Evolutionary conservation across 1,140 invertebrate species (phyloP).

Genomic region (Teleogryllus occipitalis): DNA sequence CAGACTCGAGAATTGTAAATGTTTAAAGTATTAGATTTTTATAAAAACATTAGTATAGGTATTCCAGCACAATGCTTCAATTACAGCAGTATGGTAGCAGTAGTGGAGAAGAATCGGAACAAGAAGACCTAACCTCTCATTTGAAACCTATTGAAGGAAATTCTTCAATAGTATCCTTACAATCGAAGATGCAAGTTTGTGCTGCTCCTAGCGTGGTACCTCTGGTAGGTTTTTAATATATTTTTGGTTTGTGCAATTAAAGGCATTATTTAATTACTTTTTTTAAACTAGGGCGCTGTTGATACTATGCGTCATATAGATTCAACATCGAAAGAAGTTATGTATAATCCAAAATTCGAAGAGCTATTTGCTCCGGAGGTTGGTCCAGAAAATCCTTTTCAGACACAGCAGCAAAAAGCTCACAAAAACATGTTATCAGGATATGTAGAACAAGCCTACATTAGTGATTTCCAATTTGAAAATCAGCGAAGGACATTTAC

Average conservation of each 20-base stretch:
- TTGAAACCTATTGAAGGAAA: slow-evolving; percentile 41
- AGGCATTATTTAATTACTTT: slow-evolving; percentile 9
- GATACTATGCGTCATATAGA: slow-evolving; percentile 55
- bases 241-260: neutral
- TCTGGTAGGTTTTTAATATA: slow-evolving; percentile 44
- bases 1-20: too few species aligned
- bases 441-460: slow-evolving; percentile 88
- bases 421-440: slow-evolving; percentile 88
- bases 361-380: slow-evolving; percentile 87
- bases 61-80: slow-evolving; percentile 42
- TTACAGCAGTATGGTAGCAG: slow-evolving; percentile 56
- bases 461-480: slow-evolving; percentile 98
- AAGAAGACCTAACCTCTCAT: slow-evolving; percentile 41
- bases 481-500: slow-evolving; percentile 92
- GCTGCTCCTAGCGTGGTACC: slow-evolving; percentile 71
- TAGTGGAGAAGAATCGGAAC: slow-evolving; percentile 46
- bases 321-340: slow-evolving; percentile 68
- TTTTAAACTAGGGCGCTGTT: slow-evolving; percentile 40
- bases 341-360: slow-evolving; percentile 90
- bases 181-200: slow-evolving; percentile 53
- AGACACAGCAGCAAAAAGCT: slow-evolving; percentile 79
- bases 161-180: slow-evolving; percentile 39
- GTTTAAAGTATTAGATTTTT: too few species aligned
- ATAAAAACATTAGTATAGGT: too few species aligned
- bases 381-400: slow-evolving; percentile 86